phyloP scores from a whole-genome alignment of 2,888 invertebrate species.

The Tachystola acroxantha region DNA sequence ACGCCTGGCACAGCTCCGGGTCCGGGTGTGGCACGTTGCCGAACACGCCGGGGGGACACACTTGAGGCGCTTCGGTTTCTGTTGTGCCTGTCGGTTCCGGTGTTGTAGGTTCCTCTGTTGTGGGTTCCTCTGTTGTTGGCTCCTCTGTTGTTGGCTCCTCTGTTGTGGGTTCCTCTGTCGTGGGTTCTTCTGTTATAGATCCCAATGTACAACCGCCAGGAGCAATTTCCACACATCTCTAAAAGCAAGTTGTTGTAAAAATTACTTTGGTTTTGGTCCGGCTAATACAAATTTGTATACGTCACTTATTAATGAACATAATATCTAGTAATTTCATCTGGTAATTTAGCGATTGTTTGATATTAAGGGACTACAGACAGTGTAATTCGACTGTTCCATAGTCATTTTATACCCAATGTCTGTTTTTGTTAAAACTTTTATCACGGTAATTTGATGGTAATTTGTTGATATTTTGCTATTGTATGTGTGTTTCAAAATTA shows the following conservation, averaged over 20 bases:
- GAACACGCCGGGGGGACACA: slow-evolving; percentile 17
- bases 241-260: background rate
- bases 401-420: too few relatives aligned
- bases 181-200: background rate
- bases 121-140: slow-evolving; percentile 9
- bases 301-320: background rate
- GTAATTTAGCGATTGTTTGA: too few relatives aligned
- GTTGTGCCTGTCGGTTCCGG: slow-evolving; percentile 1
- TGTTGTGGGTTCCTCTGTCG: slow-evolving; percentile 7
- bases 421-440: too few relatives aligned
- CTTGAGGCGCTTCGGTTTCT: background rate
- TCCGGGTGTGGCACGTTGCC: slow-evolving; percentile 27
- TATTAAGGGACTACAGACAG: too few relatives aligned
- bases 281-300: too few relatives aligned
- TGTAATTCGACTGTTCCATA: too few relatives aligned
- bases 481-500: too few relatives aligned
- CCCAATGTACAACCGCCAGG: background rate
- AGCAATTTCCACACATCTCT: background rate
- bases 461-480: too few relatives aligned
- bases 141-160: slow-evolving; percentile 2
- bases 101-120: slow-evolving; percentile 5
- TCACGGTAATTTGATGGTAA: too few relatives aligned
- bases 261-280: background rate
- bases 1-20: slow-evolving; percentile 29
- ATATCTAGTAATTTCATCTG: too few relatives aligned